Evolutionary conservation across 2,113 vertebrate species (phyloP).

Genomic region (Fulica atra): DNA sequence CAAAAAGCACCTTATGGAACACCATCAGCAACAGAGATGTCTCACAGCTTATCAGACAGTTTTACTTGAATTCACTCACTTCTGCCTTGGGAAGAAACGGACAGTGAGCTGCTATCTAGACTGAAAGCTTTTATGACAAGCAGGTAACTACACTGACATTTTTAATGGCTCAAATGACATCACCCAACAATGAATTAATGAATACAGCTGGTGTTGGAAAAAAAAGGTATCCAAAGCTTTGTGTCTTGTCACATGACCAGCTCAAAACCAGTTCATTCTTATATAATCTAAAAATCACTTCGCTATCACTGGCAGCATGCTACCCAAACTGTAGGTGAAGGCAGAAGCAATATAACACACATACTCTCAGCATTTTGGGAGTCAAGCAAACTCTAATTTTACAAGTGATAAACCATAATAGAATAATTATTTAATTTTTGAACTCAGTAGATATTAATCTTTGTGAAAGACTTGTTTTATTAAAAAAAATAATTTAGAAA

Average conservation of each 20-base stretch:
- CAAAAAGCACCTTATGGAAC: neutral
- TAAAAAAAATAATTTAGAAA: neutral
- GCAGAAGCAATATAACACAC: neutral
- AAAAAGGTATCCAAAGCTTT: neutral
- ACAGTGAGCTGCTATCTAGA: neutral
- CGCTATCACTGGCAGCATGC: neutral
- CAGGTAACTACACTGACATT: accelerated
- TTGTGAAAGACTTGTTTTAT: neutral
- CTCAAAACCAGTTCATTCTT: neutral
- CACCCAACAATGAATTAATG: neutral
- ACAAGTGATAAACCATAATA: neutral
- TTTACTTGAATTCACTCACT: neutral
- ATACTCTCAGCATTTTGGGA: neutral
- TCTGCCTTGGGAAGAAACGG: neutral
- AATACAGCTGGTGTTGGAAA: neutral
- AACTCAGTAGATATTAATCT: neutral
- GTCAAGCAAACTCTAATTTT: neutral
- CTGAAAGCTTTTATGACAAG: neutral
- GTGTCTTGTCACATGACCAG: neutral
- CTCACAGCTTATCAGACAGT: neutral
- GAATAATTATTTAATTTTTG: neutral
- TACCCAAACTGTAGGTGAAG: neutral
- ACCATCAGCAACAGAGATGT: neutral
- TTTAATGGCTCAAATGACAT: neutral
- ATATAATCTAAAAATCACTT: neutral